Evolutionary conservation across 2,888 invertebrate genomes (phyloP), one percentile per base, ranked within the genome.

Genomic region (Scelioninae gen. 1): DNA sequence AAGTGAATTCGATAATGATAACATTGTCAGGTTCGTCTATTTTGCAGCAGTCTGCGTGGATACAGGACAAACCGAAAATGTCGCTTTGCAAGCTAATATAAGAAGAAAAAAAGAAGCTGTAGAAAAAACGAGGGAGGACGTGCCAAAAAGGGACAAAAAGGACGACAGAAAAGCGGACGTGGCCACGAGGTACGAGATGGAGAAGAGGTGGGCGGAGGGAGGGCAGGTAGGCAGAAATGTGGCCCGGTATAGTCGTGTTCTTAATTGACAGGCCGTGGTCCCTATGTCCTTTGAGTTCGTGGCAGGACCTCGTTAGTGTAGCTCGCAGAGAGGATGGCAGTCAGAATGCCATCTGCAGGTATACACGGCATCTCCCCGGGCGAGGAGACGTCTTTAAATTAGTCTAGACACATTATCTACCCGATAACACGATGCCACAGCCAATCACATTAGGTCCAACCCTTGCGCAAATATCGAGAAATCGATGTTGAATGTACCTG

Each of bases 241-340:
- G 90, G 90, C 89, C 89, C 90, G 91, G 90, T 89, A 90, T 89
- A 90, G 91, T 90, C 89, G 92, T 90, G 91, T 91, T 88, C 91
- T 92, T 92, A 92, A 92, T 92, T 92, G 92, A 92, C 92, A 92
- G 92, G 91, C 90, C 86, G 88, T 87, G 90, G 88, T 88, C 85
- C 82, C 85, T 83, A 84, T 89, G 89, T 90, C 89, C 88, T 90
- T 88, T 88, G 89, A 87, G 87, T 88, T 84, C 87, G 89, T 92
- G 91, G 92, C 90, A 88, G 89, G 88, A 88, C 89, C 90, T 90
- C 89, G 90, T 89, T 89, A 89, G 87, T 87, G 87, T 84, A 82
- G 83, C 85, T 89, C 87, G 82, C 83, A 66, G 75, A 60, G 79
- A 78, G 85, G 85, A 88, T 86, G 88, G 87, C 88, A 87, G 85